phyloP scores from a whole-genome alignment of 2,113 vertebrate genomes.

The Corythaixoides concolor region DNA sequence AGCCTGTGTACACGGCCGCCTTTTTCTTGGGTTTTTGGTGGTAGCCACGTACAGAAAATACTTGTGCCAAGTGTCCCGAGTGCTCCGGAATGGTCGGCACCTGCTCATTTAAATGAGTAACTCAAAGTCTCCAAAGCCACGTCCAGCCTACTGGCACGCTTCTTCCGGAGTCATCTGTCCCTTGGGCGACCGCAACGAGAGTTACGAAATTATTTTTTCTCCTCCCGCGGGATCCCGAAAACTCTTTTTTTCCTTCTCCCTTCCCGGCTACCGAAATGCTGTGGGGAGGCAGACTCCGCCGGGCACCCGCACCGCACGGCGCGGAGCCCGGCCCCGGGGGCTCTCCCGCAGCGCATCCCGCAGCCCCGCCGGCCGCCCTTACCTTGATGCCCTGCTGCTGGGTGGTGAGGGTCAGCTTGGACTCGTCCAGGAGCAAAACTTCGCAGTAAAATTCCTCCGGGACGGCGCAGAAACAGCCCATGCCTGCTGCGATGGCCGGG shows the following conservation, averaged over 20 bases:
- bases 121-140: not conserved
- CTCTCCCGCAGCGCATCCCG: not conserved
- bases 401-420: slow-evolving; percentile 82
- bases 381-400: slow-evolving; percentile 90
- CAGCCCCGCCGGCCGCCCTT: not conserved
- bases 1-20: not conserved
- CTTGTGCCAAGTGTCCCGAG: not conserved
- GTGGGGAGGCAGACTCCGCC: not conserved
- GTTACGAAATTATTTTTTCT: not conserved
- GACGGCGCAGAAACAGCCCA: slow-evolving; percentile 87
- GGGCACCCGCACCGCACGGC: not conserved
- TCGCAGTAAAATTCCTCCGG: slow-evolving; percentile 92
- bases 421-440: slow-evolving; percentile 88
- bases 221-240: not conserved
- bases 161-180: not conserved
- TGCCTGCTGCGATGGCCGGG: slow-evolving; percentile 52
- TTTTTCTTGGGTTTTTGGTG: too few species aligned
- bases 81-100: not conserved
- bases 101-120: not conserved
- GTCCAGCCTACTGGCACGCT: not conserved
- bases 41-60: not conserved
- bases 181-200: not conserved
- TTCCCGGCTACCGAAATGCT: not conserved
- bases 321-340: not conserved
- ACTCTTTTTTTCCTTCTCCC: not conserved